Evolutionary conservation across 2,113 vertebrate species (phyloP).

Genomic region (Saguinus midas): DNA sequence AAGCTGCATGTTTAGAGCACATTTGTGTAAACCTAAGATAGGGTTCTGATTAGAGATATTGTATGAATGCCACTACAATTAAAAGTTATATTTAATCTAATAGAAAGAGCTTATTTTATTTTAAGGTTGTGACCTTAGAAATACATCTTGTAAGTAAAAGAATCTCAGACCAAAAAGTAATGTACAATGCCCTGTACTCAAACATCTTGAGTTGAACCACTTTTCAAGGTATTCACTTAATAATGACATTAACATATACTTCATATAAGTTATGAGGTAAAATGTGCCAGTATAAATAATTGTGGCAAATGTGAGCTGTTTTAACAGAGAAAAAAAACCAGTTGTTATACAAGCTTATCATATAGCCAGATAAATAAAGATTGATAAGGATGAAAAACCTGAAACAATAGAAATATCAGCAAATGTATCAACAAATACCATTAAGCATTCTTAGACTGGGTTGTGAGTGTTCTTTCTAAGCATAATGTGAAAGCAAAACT

Average conservation of each 20-base stretch:
- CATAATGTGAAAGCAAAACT: neutral
- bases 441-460: neutral
- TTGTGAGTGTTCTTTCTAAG: neutral
- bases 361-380: neutral
- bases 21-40: slow-evolving; percentile 72
- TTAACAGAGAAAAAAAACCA: neutral
- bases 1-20: slow-evolving; percentile 77
- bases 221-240: slow-evolving; percentile 49
- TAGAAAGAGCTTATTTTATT: slow-evolving; percentile 79
- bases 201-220: neutral
- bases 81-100: slow-evolving; percentile 75
- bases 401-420: neutral
- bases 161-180: slow-evolving; percentile 21
- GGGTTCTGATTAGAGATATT: slow-evolving; percentile 81
- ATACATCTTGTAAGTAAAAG: neutral
- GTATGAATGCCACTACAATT: slow-evolving; percentile 78
- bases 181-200: neutral
- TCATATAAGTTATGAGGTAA: neutral
- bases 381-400: neutral
- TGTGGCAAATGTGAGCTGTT: neutral
- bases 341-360: neutral
- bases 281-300: neutral
- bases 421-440: neutral
- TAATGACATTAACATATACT: neutral
- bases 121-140: slow-evolving; percentile 71